Evolutionary conservation across 2,797 vertebrate genomes (phyloP).

Genomic region (Chaenodraco wilsoni): DNA sequence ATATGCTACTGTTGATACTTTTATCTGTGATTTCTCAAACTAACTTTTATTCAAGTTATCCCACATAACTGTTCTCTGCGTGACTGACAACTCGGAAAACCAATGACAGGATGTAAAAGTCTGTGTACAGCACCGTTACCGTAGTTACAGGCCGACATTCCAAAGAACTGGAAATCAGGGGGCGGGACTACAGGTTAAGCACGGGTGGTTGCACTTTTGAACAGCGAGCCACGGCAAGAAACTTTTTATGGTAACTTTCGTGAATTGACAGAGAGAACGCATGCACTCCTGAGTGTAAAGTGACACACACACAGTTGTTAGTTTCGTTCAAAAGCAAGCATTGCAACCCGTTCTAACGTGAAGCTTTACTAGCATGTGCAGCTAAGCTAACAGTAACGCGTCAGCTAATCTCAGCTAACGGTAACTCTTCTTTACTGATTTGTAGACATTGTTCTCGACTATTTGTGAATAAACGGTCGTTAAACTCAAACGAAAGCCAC

Average conservation of each 20-base stretch:
- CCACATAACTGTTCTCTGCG: constrained; percentile 40
- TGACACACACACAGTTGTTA: constrained; percentile 4
- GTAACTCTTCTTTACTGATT: neutral
- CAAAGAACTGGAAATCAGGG: constrained; percentile 65
- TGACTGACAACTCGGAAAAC: constrained; percentile 73
- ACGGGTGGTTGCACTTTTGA: constrained; percentile 75
- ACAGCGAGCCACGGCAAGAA: constrained; percentile 52
- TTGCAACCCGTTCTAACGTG: neutral
- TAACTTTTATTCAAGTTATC: constrained; percentile 74
- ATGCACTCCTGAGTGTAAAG: neutral
- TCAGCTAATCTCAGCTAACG: constrained; percentile 43
- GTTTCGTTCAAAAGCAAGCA: neutral
- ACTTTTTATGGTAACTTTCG: constrained; percentile 39
- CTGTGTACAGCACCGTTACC: constrained; percentile 74
- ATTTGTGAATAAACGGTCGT: fast-evolving
- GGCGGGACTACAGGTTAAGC: constrained; percentile 78
- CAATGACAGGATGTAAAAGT: constrained; percentile 67
- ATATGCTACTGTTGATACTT: constrained; percentile 53
- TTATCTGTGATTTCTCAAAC: constrained; percentile 76
- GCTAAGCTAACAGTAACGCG: constrained; percentile 54
- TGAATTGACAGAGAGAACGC: constrained; percentile 15
- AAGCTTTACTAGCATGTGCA: constrained; percentile 18
- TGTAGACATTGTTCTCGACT: neutral
- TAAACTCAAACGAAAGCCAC: neutral
- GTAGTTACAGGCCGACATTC: constrained; percentile 76